Base-by-base conservation (phyloP, 2,797 vertebrate genomes). In the Propithecus deckenii region DNA sequence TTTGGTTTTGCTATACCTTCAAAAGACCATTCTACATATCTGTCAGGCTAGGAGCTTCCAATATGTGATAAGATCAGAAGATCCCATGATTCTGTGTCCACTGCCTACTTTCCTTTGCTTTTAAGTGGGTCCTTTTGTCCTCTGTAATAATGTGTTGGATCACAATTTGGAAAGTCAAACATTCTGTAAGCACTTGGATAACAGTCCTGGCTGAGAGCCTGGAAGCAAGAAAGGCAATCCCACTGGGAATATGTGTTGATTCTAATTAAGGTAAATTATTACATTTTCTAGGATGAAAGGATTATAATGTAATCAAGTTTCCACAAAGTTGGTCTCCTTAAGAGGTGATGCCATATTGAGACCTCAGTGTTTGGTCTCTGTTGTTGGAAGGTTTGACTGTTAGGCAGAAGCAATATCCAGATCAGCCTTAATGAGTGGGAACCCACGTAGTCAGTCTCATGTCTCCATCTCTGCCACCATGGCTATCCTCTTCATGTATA, bases 231-330 rank as follows among this genome's bases (percentile, higher is more conserved):
- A 71, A 71, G 65, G 46, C 12, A 75, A 93, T 84, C 18, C 48
- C 25, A 52, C 10, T 75, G 46, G 35, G 48, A 80, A 79, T 79
- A 18, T 5, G 12, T 48, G 25, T 46, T 50, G 46, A 11, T 81
- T 95, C 30, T n/a, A 90, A 32, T 76, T 20, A 50, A 95, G 81
- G 52, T 20, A 55, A 80, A 76, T 67, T 13, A 25, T 30, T 69
- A 25, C 46, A 12, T 92, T 32, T 75, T 89, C 50, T 55, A 90
- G 43, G 13, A 6, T 50, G 41, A 75, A 86, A 72, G 13, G 38
- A 41, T 35, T 86, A 2, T 67, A 46, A 46, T 28, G 12, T 28
- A 74, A 75, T 57, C 28, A 63, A 8, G 10, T 22, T 71, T 65
- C 41, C n/a, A 63, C 46, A 41, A 48, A 12, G 15, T 28, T 93